Percentiles rank a stretch among this genome's conserved stretches.
These are phyloP conservation scores for Apostichopus japonicus DNA, from an alignment of 35 echinoderm and acorn worm species.

Conservation along the genomic window DNA sequence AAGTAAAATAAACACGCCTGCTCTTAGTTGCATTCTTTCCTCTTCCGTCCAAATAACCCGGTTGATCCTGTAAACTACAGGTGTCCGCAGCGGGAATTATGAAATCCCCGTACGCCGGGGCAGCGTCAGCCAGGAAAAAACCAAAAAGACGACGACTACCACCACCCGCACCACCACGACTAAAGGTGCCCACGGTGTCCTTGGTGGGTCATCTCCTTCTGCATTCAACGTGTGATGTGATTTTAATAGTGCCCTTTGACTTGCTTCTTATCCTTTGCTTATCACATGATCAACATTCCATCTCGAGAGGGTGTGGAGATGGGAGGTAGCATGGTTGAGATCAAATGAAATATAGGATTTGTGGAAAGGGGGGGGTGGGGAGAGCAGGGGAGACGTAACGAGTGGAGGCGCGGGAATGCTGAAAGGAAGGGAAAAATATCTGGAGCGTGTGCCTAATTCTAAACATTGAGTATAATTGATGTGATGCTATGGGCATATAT, in stretches of 20 bases:
- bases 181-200: conserved; percentile 49
- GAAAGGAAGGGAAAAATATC: too few relatives aligned
- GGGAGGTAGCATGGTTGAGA: not conserved
- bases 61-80: conserved; percentile 55
- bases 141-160: conserved; percentile 91
- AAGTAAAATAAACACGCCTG: not conserved
- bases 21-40: conserved; percentile 48
- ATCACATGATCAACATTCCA: not conserved
- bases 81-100: conserved; percentile 91
- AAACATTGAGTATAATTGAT: too few relatives aligned
- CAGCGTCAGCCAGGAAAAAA: conserved; percentile 91
- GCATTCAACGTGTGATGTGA: conserved; percentile 45
- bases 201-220: conserved; percentile 51
- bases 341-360: not conserved
- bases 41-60: conserved; percentile 14
- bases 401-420: not conserved
- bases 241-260: not conserved
- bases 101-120: conserved; percentile 92
- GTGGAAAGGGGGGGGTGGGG: not conserved
- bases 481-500: too few relatives aligned
- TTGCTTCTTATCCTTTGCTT: not conserved
- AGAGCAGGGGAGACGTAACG: not conserved
- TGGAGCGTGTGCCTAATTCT: too few relatives aligned
- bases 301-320: not conserved
- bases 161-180: conserved; percentile 97